Base-by-base conservation (phyloP, 2,113 vertebrate genomes). In the Aepyceros melampus region DNA sequence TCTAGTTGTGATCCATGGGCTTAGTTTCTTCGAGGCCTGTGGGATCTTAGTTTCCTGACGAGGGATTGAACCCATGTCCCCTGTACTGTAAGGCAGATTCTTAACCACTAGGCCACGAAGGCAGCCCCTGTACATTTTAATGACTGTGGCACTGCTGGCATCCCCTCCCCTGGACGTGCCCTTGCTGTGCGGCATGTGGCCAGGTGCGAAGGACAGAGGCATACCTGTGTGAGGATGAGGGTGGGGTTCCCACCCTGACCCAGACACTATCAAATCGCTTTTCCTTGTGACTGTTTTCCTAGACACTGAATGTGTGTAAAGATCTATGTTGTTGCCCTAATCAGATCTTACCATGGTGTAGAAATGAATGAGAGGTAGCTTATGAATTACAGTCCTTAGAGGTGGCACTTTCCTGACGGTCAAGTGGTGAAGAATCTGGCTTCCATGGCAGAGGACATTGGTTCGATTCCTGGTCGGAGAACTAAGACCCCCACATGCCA, bases 141-240 rank as follows among this genome's bases (percentile, higher is more conserved):
- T 1, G 51, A 33, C 53, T 25, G 45, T 7, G 0, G 2, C 4
- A 3, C 6, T 13, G n/a, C 71, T 0, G 1, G 31, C 0, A 4
- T 15, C 33, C 9, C 33, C 56, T 83, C 17, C 64, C 36, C 7
- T n/a, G 3, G 6, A 19, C 3, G 0, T 21, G 14, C 49, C 19
- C 14, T 31, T 25, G 17, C 21, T 6, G 6, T 2, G 27, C 12
- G 33, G 40, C 21, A 15, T 2, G 17, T 21, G 64, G 2, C 43
- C 33, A 15, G 36, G 43, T 11, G 0, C 7, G 19, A 53, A 60
- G 33, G 14, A 7, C 1, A 23, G 10, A 49, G 31, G 25, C 55
- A 25, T 4, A 0, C n/a, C 43, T 27, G 53, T 78, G 49, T 45
- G n/a, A 60, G 92, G 56, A 36, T 8, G 36, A 7, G 19, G 43